These are phyloP conservation scores for Sceliomorpha sp. DNA, from an alignment of 2,888 invertebrate species.

Conservation along the genomic window DNA sequence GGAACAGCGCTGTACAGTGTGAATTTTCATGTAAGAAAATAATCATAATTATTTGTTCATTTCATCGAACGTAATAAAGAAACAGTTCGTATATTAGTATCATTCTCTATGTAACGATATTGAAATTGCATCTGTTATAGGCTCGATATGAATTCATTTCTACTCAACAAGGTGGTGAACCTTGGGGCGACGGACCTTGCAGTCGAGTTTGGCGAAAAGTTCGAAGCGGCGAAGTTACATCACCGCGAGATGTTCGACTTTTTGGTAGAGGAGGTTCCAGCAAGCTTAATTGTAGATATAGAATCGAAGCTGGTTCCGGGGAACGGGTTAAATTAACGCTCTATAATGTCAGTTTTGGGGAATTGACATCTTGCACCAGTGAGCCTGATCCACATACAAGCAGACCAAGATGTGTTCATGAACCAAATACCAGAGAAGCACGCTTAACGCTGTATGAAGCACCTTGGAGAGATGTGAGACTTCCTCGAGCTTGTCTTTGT, in stretches of 20 bases:
- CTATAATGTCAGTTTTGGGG: constrained; percentile 88
- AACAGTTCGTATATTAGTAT: background rate
- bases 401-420: constrained; percentile 83
- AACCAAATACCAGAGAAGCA: constrained; percentile 70
- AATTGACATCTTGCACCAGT: constrained; percentile 85
- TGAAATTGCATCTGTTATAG: constrained; percentile 58
- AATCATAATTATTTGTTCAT: too few relatives aligned
- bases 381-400: constrained; percentile 88
- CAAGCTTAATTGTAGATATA: constrained; percentile 88
- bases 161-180: constrained; percentile 87
- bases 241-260: constrained; percentile 88
- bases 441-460: constrained; percentile 85
- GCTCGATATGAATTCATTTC: constrained; percentile 91
- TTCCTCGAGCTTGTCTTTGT: constrained; percentile 89
- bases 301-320: constrained; percentile 86
- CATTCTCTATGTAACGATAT: too few relatives aligned
- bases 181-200: constrained; percentile 82
- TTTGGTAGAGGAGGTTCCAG: constrained; percentile 91
- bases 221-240: constrained; percentile 84
- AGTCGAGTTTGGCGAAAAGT: constrained; percentile 85
- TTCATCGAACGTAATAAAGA: too few relatives aligned
- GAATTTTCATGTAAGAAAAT: constrained; percentile 72
- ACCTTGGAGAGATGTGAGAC: constrained; percentile 86
- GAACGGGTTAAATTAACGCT: constrained; percentile 86
- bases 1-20: constrained; percentile 90